Evolutionary conservation across 2,888 invertebrate genomes (phyloP).

Genomic region (Melanostoma scalare): DNA sequence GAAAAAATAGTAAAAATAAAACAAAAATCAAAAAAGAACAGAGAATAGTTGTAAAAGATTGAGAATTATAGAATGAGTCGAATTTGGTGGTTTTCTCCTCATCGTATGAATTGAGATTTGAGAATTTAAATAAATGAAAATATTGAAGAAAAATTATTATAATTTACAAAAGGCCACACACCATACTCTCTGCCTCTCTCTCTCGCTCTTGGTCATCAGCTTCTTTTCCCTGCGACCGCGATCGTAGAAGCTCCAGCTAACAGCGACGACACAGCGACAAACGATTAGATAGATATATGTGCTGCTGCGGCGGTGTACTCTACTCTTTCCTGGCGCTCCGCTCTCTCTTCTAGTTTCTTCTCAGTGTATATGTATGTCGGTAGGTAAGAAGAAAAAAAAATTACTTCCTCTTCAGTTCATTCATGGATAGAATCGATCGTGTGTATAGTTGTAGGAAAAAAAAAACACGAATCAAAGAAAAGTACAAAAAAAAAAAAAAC

Average conservation of each 20-base stretch:
- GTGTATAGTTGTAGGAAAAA: slow-evolving; percentile 70
- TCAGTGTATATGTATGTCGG: slow-evolving; percentile 51
- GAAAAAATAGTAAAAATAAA: slow-evolving; percentile 36
- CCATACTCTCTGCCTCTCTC: slow-evolving; percentile 65
- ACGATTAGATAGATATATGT: slow-evolving; percentile 21
- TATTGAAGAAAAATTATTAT: slow-evolving; percentile 22
- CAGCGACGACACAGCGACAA: slow-evolving; percentile 17
- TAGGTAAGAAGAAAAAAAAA: slow-evolving; percentile 70
- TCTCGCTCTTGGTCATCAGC: slow-evolving; percentile 41
- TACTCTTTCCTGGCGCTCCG: slow-evolving; percentile 66
- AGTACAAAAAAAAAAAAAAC: slow-evolving; percentile 38
- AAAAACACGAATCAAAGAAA: slow-evolving; percentile 70
- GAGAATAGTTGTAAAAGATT: slow-evolving; percentile 1
- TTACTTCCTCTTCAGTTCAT: slow-evolving; percentile 73
- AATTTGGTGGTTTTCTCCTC: slow-evolving; percentile 13
- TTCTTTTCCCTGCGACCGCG: slow-evolving; percentile 17
- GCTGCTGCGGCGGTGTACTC: slow-evolving; percentile 26
- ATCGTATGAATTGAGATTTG: background rate
- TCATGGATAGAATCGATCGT: slow-evolving; percentile 73
- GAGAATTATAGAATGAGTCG: slow-evolving; percentile 45
- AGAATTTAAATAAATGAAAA: slow-evolving; percentile 33
- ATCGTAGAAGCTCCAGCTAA: slow-evolving; percentile 8
- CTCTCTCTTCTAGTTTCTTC: slow-evolving; percentile 39
- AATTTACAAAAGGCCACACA: slow-evolving; percentile 68
- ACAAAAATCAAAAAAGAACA: slow-evolving; percentile 37